Evolutionary conservation across 2,113 vertebrate genomes (phyloP).

Genomic region (Neolamprologus longior): DNA sequence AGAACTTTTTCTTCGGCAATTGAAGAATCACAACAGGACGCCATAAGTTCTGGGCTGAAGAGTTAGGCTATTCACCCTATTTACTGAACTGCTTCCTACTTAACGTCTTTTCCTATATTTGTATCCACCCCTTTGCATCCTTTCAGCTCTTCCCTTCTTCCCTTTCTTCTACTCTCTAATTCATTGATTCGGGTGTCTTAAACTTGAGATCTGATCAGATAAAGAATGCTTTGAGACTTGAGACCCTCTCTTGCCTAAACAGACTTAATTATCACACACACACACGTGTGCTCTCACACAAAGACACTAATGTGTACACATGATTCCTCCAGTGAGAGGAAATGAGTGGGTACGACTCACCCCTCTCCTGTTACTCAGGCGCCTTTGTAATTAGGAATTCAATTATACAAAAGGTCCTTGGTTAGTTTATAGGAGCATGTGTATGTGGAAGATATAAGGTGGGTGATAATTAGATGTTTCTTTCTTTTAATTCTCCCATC

Average conservation of each 20-base stretch:
- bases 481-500: not conserved
- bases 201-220: conserved; percentile 17
- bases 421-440: not conserved
- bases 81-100: not conserved
- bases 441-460: not conserved
- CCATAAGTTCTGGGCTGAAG: not conserved
- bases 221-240: not conserved
- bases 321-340: not conserved
- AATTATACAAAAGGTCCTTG: conserved; percentile 28
- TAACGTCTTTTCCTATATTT: not conserved
- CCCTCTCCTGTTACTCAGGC: conserved; percentile 44
- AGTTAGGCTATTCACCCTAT: not conserved
- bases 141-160: not conserved
- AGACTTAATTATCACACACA: not conserved
- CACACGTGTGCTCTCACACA: not conserved
- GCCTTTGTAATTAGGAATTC: conserved; percentile 33
- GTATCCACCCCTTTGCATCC: not conserved
- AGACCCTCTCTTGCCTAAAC: not conserved
- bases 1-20: not conserved
- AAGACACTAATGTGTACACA: not conserved
- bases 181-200: not conserved
- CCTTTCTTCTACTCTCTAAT: not conserved
- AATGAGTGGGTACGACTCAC: not conserved
- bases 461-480: not conserved
- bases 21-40: not conserved